These are phyloP conservation scores for Sebastes baramenuke DNA, from an alignment of 2,797 vertebrate species.

Conservation along the genomic window DNA sequence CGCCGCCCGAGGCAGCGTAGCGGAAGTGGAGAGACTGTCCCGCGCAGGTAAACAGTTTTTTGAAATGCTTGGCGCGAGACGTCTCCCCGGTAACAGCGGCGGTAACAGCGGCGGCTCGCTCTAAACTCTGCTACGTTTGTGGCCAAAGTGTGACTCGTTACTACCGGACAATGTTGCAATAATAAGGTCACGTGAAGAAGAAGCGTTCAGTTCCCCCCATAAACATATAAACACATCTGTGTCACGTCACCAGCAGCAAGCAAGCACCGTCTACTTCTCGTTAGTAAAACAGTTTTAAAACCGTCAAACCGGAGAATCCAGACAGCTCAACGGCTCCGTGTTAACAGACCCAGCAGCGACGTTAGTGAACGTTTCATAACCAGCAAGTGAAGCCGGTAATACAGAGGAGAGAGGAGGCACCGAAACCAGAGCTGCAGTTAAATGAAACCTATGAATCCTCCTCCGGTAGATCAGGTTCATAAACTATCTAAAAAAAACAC, in stretches of 20 bases:
- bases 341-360: not conserved
- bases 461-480: not conserved
- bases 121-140: not conserved
- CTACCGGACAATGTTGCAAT: accelerated
- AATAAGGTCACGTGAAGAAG: not conserved
- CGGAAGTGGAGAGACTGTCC: constrained; percentile 68
- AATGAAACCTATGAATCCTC: not conserved
- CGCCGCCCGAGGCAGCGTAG: constrained; percentile 19
- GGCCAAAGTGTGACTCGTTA: not conserved
- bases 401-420: not conserved
- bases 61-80: constrained; percentile 87
- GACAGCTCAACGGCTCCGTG: not conserved
- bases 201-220: accelerated
- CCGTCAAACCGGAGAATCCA: not conserved
- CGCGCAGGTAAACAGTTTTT: constrained; percentile 82
- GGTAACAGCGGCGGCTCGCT: not conserved
- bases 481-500: not conserved
- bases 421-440: not conserved
- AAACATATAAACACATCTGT: not conserved
- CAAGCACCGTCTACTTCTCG: not conserved
- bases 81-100: not conserved
- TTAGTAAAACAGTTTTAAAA: not conserved
- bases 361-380: not conserved
- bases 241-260: not conserved
- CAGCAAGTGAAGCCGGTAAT: not conserved